Conservation (phyloP, 2,888 invertebrate species). For the Loripinus fragilis region DNA sequence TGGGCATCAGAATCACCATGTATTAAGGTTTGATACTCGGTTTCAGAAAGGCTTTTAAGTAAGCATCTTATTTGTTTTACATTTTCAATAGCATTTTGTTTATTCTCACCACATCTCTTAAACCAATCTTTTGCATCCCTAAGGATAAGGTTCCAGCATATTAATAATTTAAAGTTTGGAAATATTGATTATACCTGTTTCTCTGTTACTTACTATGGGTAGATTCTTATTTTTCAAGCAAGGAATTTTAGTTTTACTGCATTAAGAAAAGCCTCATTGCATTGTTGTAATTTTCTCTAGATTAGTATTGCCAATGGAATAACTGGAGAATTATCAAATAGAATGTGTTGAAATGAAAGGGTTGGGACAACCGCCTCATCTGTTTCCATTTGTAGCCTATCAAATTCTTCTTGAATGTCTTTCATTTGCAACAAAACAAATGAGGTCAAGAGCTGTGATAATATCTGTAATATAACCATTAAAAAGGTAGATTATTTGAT, state of each 20-base stretch:
- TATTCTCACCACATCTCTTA: neutral
- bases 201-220: too few relatives aligned
- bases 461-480: conserved; percentile 16
- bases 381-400: conserved; percentile 16
- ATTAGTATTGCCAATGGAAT: neutral
- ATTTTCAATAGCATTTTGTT: too few relatives aligned
- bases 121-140: neutral
- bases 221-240: too few relatives aligned
- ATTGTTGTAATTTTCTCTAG: neutral
- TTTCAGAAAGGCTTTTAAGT: too few relatives aligned
- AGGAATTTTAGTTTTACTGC: neutral
- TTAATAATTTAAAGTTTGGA: neutral
- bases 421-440: neutral
- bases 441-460: conserved; percentile 1
- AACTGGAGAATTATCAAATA: neutral
- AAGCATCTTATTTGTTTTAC: neutral
- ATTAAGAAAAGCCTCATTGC: neutral
- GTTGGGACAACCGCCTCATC: conserved; percentile 3
- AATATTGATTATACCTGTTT: neutral
- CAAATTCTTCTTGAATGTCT: neutral
- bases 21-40: neutral
- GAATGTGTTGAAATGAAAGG: neutral
- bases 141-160: conserved; percentile 2
- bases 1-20: neutral
- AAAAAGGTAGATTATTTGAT: conserved; percentile 2